A percentile compares a stretch with the other conserved stretches of the same genome.
Conservation (phyloP, 2,888 invertebrate genomes). For the Oxycera nigricornis region DNA sequence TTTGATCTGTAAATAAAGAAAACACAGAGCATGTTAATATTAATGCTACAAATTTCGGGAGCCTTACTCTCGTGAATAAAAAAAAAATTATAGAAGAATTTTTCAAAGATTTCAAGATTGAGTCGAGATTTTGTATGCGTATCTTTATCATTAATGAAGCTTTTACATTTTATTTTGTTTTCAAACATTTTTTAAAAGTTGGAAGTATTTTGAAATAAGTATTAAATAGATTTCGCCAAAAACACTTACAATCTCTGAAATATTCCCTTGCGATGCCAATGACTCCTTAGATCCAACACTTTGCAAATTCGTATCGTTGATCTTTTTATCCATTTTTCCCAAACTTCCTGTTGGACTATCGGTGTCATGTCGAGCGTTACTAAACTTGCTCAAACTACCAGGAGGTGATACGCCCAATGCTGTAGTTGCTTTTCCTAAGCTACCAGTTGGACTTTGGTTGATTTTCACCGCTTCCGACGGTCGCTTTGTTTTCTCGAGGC, state of each 20-base stretch:
- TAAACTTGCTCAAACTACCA: constrained; percentile 56
- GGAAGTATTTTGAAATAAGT: too few relatives aligned
- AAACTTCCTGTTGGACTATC: constrained; percentile 53
- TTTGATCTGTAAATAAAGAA: constrained; percentile 66
- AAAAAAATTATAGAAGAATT: too few relatives aligned
- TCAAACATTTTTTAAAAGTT: too few relatives aligned
- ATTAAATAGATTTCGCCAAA: too few relatives aligned
- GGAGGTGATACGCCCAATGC: constrained; percentile 57
- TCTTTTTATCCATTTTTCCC: constrained; percentile 55
- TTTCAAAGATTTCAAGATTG: too few relatives aligned
- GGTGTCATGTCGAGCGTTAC: constrained; percentile 50
- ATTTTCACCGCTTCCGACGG: constrained; percentile 50
- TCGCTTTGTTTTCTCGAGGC: constrained; percentile 58
- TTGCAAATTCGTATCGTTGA: constrained; percentile 53
- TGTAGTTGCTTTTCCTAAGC: constrained; percentile 58
- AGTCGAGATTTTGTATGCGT: too few relatives aligned
- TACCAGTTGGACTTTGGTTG: constrained; percentile 58
- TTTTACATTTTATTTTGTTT: too few relatives aligned
- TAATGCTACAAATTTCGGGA: not conserved
- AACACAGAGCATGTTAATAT: not conserved
- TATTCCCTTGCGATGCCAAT: constrained; percentile 60
- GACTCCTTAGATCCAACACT: constrained; percentile 62
- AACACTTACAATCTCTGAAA: constrained; percentile 58
- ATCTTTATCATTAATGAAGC: too few relatives aligned
- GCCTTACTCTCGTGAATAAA: too few relatives aligned